phyloP scores from a whole-genome alignment of 23 tunicate species.

The Halocynthia roretzi region DNA sequence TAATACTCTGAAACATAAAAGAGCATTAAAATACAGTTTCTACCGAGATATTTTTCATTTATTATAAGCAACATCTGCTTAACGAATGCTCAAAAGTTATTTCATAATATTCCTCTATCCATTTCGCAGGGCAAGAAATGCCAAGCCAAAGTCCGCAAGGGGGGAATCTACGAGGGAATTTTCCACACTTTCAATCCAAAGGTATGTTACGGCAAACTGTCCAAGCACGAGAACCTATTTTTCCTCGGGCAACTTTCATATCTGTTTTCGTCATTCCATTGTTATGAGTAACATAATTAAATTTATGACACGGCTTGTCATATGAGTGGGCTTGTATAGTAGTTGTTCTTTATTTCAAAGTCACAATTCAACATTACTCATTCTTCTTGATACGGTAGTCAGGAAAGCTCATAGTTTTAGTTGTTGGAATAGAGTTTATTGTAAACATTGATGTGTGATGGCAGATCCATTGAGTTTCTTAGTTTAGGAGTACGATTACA shows the following conservation, averaged over 20 bases:
- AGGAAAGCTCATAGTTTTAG: too few relatives aligned
- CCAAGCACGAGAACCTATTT: not conserved
- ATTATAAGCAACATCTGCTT: too few relatives aligned
- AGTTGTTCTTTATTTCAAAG: too few relatives aligned
- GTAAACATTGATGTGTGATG: too few relatives aligned
- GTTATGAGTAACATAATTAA: too few relatives aligned
- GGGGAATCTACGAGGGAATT: conserved; percentile 47
- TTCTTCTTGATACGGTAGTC: too few relatives aligned
- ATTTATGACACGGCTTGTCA: too few relatives aligned
- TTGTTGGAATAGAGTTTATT: too few relatives aligned
- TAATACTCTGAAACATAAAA: not conserved
- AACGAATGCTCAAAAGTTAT: not conserved
- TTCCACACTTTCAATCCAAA: conserved; percentile 61
- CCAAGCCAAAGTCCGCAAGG: conserved; percentile 58
- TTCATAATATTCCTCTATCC: not conserved
- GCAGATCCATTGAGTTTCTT: too few relatives aligned
- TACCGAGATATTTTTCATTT: not conserved
- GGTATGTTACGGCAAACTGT: not conserved
- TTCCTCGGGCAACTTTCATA: not conserved
- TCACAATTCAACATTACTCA: too few relatives aligned
- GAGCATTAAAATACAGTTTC: not conserved
- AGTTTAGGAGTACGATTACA: too few relatives aligned
- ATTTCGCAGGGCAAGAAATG: conserved; percentile 57
- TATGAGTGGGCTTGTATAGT: too few relatives aligned
- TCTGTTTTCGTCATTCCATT: not conserved